Evolutionary conservation across 2,797 vertebrate genomes (phyloP).

Genomic region (Acridotheres tristis): DNA sequence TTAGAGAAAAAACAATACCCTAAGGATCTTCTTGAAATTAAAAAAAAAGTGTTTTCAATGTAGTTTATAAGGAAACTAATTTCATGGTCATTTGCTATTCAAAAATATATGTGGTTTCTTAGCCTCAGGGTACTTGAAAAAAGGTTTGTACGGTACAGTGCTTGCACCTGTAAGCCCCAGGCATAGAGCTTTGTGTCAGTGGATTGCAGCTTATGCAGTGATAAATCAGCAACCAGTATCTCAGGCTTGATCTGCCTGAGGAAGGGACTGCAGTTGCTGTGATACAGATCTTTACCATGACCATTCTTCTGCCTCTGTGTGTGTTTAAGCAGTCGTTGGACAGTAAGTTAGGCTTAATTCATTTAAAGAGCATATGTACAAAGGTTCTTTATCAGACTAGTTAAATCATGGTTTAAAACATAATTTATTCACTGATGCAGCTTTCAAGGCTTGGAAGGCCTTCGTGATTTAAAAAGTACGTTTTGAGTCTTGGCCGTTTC

Average conservation of each 20-base stretch:
- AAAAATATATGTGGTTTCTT: not conserved
- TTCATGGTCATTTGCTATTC: slow-evolving; percentile 2
- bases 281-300: not conserved
- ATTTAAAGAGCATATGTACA: not conserved
- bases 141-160: not conserved
- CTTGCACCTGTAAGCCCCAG: slow-evolving; percentile 37
- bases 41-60: not conserved
- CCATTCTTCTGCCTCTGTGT: not conserved
- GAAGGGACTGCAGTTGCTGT: not conserved
- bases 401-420: not conserved
- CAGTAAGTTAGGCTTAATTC: not conserved
- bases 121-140: not conserved
- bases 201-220: not conserved
- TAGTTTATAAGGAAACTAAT: slow-evolving; percentile 17
- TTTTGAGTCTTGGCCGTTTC: not conserved
- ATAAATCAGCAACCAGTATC: not conserved
- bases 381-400: not conserved
- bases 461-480: not conserved
- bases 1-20: not conserved
- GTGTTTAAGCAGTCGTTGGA: not conserved
- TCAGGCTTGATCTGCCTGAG: not conserved
- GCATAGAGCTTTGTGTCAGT: not conserved
- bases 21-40: not conserved
- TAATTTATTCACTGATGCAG: not conserved
- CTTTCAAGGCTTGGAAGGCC: not conserved